Percentiles rank a stretch among this genome's conserved stretches.
These are phyloP conservation scores for Sminthurinus aureus DNA, from an alignment of 2,888 invertebrate genomes.

Conservation along the genomic window DNA sequence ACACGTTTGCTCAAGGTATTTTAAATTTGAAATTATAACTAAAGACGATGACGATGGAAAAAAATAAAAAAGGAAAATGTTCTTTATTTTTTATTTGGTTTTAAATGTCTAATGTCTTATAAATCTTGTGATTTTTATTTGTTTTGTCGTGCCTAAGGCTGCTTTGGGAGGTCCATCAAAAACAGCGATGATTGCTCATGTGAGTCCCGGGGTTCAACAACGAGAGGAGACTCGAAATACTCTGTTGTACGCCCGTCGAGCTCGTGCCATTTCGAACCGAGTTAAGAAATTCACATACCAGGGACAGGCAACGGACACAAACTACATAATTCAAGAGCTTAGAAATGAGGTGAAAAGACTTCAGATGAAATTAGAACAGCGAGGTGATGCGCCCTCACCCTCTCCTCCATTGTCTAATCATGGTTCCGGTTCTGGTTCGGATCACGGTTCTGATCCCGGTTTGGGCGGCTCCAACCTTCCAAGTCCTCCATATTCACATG, in stretches of 20 bases:
- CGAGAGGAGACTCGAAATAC: conserved; percentile 95
- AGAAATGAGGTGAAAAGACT: conserved; percentile 58
- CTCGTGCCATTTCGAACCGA: conserved; percentile 90
- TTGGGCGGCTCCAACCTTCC: too few species aligned
- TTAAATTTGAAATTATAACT: not conserved
- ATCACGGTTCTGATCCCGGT: conserved; percentile 66
- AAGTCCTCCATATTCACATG: conserved; percentile 70
- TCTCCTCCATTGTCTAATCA: not conserved
- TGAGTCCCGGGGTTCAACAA: conserved; percentile 81
- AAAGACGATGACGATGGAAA: not conserved
- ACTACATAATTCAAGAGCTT: conserved; percentile 56
- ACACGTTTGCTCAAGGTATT: conserved; percentile 79
- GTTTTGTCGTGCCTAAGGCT: conserved; percentile 65
- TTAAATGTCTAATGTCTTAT: not conserved
- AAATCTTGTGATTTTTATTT: too few species aligned
- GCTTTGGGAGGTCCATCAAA: conserved; percentile 90
- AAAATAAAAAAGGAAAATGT: too few species aligned
- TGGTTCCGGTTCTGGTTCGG: not conserved
- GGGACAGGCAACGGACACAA: conserved; percentile 47
- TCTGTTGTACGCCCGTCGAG: conserved; percentile 90
- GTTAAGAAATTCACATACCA: conserved; percentile 65
- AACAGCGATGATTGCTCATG: conserved; percentile 97
- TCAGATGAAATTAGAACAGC: conserved; percentile 51
- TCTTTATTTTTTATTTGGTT: not conserved
- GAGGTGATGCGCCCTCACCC: not conserved